Conservation (phyloP, 2,888 invertebrate species). For the Brachypalpus laphriformis region DNA sequence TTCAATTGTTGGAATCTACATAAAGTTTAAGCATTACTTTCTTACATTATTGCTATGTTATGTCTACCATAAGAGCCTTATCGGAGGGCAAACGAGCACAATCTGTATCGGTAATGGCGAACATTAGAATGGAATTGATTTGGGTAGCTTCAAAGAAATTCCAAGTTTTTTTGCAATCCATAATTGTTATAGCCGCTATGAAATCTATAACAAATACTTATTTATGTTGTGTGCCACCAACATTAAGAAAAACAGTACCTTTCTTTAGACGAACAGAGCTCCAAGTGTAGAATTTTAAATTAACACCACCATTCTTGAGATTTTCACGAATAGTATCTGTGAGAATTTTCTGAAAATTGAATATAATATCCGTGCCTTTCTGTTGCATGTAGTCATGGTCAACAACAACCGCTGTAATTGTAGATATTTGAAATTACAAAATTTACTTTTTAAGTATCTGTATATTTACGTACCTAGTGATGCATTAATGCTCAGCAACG, state of each 20-base stretch:
- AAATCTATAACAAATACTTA: slow-evolving; percentile 85
- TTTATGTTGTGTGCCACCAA: too few species aligned
- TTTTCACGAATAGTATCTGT: slow-evolving; percentile 86
- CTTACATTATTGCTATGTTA: too few species aligned
- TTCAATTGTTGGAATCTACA: slow-evolving; percentile 85
- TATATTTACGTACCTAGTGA: slow-evolving; percentile 85
- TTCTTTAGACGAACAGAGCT: slow-evolving; percentile 87
- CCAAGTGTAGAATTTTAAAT: slow-evolving; percentile 88
- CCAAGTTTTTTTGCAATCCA: slow-evolving; percentile 91
- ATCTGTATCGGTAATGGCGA: slow-evolving; percentile 91
- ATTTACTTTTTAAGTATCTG: background rate
- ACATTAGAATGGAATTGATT: slow-evolving; percentile 87
- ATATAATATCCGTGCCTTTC: slow-evolving; percentile 85
- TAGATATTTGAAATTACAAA: background rate
- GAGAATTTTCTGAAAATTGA: slow-evolving; percentile 86
- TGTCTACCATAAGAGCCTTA: slow-evolving; percentile 86
- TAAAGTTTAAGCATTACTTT: background rate
- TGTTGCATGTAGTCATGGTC: slow-evolving; percentile 87
- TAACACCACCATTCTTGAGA: slow-evolving; percentile 87
- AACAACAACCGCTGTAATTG: slow-evolving; percentile 86
- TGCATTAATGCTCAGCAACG: slow-evolving; percentile 88
- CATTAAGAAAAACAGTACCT: too few species aligned
- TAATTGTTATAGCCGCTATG: slow-evolving; percentile 88
- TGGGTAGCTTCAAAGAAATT: slow-evolving; percentile 86
- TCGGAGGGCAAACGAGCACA: slow-evolving; percentile 89